Evolutionary conservation across 1,140 invertebrate genomes (phyloP).

Genomic region (Pararge aegeria): DNA sequence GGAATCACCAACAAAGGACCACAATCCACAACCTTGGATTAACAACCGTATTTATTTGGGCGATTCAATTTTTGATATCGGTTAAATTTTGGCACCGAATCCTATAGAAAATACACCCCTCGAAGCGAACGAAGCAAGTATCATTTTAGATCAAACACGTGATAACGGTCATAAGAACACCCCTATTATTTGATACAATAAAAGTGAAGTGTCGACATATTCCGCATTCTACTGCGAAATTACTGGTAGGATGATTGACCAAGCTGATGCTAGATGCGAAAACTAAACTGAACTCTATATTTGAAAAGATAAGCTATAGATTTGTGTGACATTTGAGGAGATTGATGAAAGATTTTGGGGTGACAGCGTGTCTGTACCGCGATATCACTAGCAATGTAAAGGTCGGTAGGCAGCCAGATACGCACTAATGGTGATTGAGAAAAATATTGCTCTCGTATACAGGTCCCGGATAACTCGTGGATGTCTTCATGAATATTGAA

Average conservation of each 20-base stretch:
- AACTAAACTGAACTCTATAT: conserved; percentile 33
- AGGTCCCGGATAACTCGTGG: conserved; percentile 60
- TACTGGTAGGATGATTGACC: conserved; percentile 48
- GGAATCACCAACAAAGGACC: conserved; percentile 38
- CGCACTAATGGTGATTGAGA: conserved; percentile 78
- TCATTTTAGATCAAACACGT: conserved; percentile 79
- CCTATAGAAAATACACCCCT: conserved; percentile 53
- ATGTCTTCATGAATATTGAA: conserved; percentile 79
- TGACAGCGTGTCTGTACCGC: conserved; percentile 42
- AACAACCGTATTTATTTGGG: conserved; percentile 43
- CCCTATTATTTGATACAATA: conserved; percentile 79
- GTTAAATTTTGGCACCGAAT: conserved; percentile 40
- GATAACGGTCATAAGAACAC: conserved; percentile 77
- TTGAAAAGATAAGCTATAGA: conserved; percentile 26
- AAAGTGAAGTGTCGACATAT: conserved; percentile 79
- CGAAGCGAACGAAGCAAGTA: conserved; percentile 59
- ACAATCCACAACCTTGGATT: conserved; percentile 40
- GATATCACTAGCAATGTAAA: conserved; percentile 60
- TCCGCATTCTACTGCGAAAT: conserved; percentile 72
- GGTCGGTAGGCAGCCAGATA: conserved; percentile 67
- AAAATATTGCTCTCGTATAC: conserved; percentile 68
- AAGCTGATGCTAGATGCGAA: conserved; percentile 34
- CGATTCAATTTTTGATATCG: conserved; percentile 51
- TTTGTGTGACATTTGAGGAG: conserved; percentile 20
- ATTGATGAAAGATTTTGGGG: conserved; percentile 55